Percentiles rank a stretch among this genome's conserved stretches.
phyloP scores from a whole-genome alignment of 2,113 vertebrate species.

The Buteo buteo region DNA sequence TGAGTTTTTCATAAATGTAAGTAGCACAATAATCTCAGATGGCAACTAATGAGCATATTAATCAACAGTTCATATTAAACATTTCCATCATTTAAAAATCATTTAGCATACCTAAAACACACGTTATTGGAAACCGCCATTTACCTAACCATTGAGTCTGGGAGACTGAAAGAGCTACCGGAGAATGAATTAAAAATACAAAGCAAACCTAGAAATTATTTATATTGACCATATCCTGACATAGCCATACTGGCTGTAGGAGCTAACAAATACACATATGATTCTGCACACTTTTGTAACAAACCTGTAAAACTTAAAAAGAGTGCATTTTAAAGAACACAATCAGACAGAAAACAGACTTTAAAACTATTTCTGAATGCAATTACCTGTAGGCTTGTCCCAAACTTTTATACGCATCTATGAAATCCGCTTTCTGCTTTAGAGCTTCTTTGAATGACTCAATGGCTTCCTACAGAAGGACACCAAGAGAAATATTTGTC shows the following conservation, averaged over 20 bases:
- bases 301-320: background rate
- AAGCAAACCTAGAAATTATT: background rate
- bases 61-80: background rate
- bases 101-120: background rate
- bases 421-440: constrained; percentile 93
- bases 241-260: background rate
- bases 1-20: background rate
- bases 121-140: background rate
- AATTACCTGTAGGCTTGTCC: constrained; percentile 95
- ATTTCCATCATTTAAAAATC: background rate
- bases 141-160: background rate
- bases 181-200: background rate
- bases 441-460: constrained; percentile 96
- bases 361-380: background rate
- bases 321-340: background rate
- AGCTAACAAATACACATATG: background rate
- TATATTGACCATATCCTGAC: background rate
- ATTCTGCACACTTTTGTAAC: background rate
- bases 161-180: background rate
- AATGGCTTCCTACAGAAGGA: constrained; percentile 87
- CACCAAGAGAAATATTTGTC: background rate
- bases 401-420: constrained; percentile 96
- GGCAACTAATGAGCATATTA: background rate
- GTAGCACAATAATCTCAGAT: background rate
- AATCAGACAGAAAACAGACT: background rate